Percentiles rank a stretch among this genome's conserved stretches.
Evolutionary conservation across 2,797 vertebrate species (phyloP).

Genomic region (Dryobates pubescens): DNA sequence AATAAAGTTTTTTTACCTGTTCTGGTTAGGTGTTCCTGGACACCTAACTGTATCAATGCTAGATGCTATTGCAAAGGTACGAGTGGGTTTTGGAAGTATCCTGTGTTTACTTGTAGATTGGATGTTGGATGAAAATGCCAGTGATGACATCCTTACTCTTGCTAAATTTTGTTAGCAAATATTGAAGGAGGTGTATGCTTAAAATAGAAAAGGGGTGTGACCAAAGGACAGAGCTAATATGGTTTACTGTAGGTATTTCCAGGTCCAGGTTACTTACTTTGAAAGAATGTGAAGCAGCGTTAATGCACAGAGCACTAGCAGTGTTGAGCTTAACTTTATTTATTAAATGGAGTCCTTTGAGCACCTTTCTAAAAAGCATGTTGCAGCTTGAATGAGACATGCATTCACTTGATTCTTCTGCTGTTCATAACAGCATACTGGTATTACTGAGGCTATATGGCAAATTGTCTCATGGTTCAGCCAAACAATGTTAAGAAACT

Average conservation of each 20-base stretch:
- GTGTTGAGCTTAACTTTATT: conserved; percentile 36
- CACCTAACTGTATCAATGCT: background rate
- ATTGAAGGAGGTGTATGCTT: conserved; percentile 9
- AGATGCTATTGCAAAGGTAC: conserved; percentile 28
- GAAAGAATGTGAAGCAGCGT: conserved; percentile 55
- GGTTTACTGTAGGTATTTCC: background rate
- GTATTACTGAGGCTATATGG: background rate
- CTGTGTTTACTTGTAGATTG: background rate
- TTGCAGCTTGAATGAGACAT: conserved; percentile 48
- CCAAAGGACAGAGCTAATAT: conserved; percentile 30
- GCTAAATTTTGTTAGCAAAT: conserved; percentile 75
- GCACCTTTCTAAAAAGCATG: conserved; percentile 52
- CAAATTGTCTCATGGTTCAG: background rate
- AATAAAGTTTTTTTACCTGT: background rate
- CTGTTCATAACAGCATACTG: conserved; percentile 59
- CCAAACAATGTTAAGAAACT: background rate
- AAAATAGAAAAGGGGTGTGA: conserved; percentile 8
- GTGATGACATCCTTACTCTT: conserved; percentile 31
- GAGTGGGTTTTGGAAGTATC: background rate
- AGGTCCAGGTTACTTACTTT: conserved; percentile 12
- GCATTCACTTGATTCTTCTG: conserved; percentile 22
- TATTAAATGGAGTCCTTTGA: conserved; percentile 44
- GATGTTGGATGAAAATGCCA: conserved; percentile 17
- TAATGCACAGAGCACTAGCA: conserved; percentile 20
- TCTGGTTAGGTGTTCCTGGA: background rate